phyloP scores from a whole-genome alignment of 2,113 vertebrate species.

The Hyperoodon ampullatus region DNA sequence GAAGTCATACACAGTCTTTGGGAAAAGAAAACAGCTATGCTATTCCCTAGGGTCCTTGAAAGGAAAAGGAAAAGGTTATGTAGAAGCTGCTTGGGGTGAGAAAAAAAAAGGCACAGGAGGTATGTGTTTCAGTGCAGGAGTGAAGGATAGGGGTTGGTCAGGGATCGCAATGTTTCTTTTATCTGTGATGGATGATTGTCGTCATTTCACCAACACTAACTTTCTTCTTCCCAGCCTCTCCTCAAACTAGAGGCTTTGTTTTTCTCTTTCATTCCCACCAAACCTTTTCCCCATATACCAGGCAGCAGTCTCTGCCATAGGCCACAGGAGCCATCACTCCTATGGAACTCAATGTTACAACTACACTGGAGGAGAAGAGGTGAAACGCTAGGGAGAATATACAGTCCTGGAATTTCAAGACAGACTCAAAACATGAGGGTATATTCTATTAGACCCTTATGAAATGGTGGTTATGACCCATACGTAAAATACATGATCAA shows the following conservation, averaged over 20 bases:
- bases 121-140: accelerated
- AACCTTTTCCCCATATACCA: not conserved
- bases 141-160: no score
- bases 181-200: not conserved
- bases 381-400: not conserved
- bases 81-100: not conserved
- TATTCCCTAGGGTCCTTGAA: not conserved
- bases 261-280: not conserved
- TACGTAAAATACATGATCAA: not conserved
- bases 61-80: not conserved
- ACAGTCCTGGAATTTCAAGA: not conserved
- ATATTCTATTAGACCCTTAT: not conserved
- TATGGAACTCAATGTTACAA: not conserved
- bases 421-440: not conserved
- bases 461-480: not conserved
- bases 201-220: not conserved
- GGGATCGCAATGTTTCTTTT: not conserved
- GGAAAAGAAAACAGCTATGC: not conserved
- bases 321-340: not conserved
- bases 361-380: not conserved
- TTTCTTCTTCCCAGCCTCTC: not conserved
- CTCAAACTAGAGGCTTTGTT: not conserved
- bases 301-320: not conserved
- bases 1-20: not conserved
- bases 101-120: not conserved